These are phyloP conservation scores for Hydrozoanthus gracilis DNA, from an alignment of 92 coral and sea anemone genomes.

Conservation along the genomic window DNA sequence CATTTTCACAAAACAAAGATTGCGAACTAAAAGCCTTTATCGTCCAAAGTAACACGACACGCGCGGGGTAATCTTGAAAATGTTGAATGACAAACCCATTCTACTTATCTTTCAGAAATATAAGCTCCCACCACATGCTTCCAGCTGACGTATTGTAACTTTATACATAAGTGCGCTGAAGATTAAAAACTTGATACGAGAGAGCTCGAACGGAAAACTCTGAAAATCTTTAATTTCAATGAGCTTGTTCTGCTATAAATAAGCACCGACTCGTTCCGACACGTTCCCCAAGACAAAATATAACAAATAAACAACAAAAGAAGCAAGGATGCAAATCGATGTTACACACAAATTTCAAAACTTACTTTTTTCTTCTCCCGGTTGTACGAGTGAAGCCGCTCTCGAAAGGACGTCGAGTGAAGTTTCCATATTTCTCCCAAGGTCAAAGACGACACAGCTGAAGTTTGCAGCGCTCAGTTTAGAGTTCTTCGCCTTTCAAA, in stretches of 20 bases:
- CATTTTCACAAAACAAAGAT: no score
- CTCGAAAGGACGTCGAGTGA: slow-evolving; percentile 97
- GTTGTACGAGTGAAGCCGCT: slow-evolving; percentile 95
- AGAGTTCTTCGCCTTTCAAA: slow-evolving; percentile 29
- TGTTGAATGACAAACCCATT: slow-evolving; percentile 10
- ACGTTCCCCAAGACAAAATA: slow-evolving; percentile 7
- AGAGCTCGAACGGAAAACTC: background rate
- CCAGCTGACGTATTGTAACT: slow-evolving; percentile 43
- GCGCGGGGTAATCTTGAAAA: background rate
- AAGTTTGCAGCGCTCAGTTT: slow-evolving; percentile 8
- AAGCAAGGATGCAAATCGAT: slow-evolving; percentile 3
- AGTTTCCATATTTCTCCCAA: slow-evolving; percentile 73
- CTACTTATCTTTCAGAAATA: slow-evolving; percentile 23
- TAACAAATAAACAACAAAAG: slow-evolving; percentile 8
- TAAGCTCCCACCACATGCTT: slow-evolving; percentile 37
- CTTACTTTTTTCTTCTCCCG: slow-evolving; percentile 80
- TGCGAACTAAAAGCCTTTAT: background rate
- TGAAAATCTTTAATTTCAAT: slow-evolving; percentile 25
- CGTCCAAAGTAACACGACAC: background rate
- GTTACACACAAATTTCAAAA: background rate
- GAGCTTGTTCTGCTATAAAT: background rate
- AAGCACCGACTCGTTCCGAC: slow-evolving; percentile 37
- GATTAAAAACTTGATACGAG: slow-evolving; percentile 40
- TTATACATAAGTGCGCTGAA: slow-evolving; percentile 5
- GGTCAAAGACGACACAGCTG: slow-evolving; percentile 15